Base-by-base conservation (phyloP, 2,888 invertebrate species). In the Oeneis ivallda region DNA sequence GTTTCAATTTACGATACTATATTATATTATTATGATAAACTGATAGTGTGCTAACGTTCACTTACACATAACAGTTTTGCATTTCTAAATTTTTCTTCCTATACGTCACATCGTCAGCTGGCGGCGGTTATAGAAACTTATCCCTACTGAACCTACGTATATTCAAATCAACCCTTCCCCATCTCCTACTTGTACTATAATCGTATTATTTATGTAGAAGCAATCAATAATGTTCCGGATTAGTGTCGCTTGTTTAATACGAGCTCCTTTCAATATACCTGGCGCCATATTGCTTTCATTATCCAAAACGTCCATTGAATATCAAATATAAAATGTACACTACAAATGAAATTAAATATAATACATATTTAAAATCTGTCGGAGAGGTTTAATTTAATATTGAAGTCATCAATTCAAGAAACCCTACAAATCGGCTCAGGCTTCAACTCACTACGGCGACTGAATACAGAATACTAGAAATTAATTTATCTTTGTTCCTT, bases 171-270 rank as follows among this genome's bases (percentile, higher is more conserved):
- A 80, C 79, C 70, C 79, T 79, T 76, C 75, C 70, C 71, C 63
- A 79, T 84, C 80, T 79, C 77, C 78, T 81, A 72, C 57, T 66
- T 59, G 76, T 70, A 66, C 76, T 71, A 76, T 87, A 88, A 88
- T 87, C 86, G 84, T 77, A 87, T 88, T 88, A 85, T 76, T 76
- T 76, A 76, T 79, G 78, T 79, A 77, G 79, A 66, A 66, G 70
- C 70, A 82, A 84, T 84, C 84, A 81, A 85, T 84, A 84, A 76
- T 74, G 75, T 79, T 79, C 76, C 76, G 83, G 83, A 85, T 85
- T 82, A 84, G 72, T 77, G 79, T 77, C 76, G 67, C 64, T 50
- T 62, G 61, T 57, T 66, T 47, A 59, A 34, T 50, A 56, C 8
- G 32, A 41, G 56, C 56, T 17, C 56, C 45, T 43, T 56, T 64